phyloP scores from a whole-genome alignment of 2,797 vertebrate species.

The Sebastes oblongus region DNA sequence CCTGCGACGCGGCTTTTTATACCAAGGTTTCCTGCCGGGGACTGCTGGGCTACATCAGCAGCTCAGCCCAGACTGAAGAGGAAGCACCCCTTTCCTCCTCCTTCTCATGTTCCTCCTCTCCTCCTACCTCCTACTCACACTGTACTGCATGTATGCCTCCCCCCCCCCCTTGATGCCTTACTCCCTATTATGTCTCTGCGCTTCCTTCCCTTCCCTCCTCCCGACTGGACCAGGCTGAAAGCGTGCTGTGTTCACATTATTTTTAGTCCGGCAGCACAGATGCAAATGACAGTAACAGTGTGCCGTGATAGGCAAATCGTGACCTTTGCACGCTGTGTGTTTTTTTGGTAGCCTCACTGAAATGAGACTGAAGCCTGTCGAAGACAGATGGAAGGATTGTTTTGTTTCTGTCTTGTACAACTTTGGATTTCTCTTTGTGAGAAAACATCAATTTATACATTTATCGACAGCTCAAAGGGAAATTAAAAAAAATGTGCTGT shows the following conservation, averaged over 20 bases:
- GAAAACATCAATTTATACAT: background rate
- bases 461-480: background rate
- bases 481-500: background rate
- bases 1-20: constrained; percentile 69
- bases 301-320: constrained; percentile 67
- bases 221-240: constrained; percentile 23
- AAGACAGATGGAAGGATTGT: background rate
- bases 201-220: constrained; percentile 29
- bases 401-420: background rate
- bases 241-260: constrained; percentile 57
- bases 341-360: constrained; percentile 1
- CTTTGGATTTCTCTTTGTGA: background rate
- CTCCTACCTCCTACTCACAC: constrained; percentile 59
- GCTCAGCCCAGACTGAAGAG: constrained; percentile 74
- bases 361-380: background rate
- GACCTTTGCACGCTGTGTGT: constrained; percentile 51
- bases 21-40: constrained; percentile 64
- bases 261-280: constrained; percentile 61
- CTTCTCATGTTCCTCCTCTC: constrained; percentile 59
- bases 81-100: constrained; percentile 74
- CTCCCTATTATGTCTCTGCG: constrained; percentile 57
- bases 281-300: constrained; percentile 75
- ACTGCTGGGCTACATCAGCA: constrained; percentile 73
- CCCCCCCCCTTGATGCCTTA: constrained; percentile 21
- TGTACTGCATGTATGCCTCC: constrained; percentile 35